Evolutionary conservation across 2,888 invertebrate species (phyloP), one percentile per base, ranked within the genome.

Genomic region (Orchestes rusci): DNA sequence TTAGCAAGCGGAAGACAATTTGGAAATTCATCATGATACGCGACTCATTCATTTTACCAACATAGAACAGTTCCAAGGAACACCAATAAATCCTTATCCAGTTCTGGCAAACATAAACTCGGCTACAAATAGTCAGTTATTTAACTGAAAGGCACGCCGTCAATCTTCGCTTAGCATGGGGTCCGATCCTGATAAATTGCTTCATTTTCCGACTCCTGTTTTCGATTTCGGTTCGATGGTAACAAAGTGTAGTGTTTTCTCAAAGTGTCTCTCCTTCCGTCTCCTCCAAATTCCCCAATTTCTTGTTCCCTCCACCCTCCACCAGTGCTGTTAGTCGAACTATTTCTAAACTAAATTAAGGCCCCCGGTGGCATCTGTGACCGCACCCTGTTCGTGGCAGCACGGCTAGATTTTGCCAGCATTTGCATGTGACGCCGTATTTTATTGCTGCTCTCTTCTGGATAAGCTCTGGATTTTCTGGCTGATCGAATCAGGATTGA

Each of bases 401-500:
- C 32, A 7, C n/a, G n/a, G n/a, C n/a, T 45, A 45, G 49, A 49
- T 49, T 49, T 49, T 39, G 45, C 58, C 56, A 56, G 64, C 68
- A 68, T 68, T 69, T 69, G 69, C 68, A 68, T 66, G 68, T 69
- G 69, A 69, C 69, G 68, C 49, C 34, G 42, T 68, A 66, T 68
- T 69, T 68, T 69, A 69, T 68, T 68, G 66, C 68, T 62, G 23
- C n/a, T n/a, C n/a, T n/a, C n/a, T n/a, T n/a, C n/a, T n/a, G n/a
- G n/a, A n/a, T n/a, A n/a, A n/a, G n/a, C n/a, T n/a, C n/a, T n/a
- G n/a, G n/a, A n/a, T n/a, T n/a, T n/a, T n/a, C n/a, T n/a, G n/a
- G n/a, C n/a, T n/a, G n/a, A n/a, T n/a, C n/a, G n/a, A n/a, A n/a
- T n/a, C n/a, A n/a, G n/a, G n/a, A n/a, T n/a, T n/a, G n/a, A n/a